Conservation (phyloP, 2,113 vertebrate species). For the Urocitellus parryii region DNA sequence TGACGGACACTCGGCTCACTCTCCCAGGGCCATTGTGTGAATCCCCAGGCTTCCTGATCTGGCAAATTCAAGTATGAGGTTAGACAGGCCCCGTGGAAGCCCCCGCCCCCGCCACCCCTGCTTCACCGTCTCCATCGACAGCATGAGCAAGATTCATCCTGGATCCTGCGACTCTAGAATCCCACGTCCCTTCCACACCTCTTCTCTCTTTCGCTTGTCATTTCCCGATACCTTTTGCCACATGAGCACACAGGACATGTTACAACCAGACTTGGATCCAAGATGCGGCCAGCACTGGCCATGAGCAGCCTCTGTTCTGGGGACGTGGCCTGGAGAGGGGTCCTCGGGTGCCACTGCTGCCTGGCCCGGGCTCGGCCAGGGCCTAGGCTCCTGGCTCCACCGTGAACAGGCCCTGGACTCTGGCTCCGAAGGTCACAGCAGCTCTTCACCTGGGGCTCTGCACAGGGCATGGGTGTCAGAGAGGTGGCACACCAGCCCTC, state of each 20-base stretch:
- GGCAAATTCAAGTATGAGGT: background rate
- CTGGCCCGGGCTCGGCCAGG: background rate
- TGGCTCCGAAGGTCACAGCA: accelerated
- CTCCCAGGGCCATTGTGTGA: background rate
- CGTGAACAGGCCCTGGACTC: accelerated
- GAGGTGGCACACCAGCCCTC: background rate
- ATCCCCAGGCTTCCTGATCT: background rate
- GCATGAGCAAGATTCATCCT: background rate
- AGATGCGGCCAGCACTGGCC: background rate
- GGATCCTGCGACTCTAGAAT: background rate
- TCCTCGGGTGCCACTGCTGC: accelerated
- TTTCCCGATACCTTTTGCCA: background rate
- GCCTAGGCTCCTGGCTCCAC: background rate
- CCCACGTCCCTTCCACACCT: background rate
- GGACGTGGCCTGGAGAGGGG: background rate
- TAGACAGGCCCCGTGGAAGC: background rate
- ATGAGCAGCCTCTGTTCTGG: background rate
- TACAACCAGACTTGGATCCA: accelerated
- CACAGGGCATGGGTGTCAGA: too few species aligned
- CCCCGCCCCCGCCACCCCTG: too few species aligned
- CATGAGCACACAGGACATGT: accelerated
- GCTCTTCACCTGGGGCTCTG: background rate
- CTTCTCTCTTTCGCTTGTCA: background rate
- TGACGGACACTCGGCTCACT: accelerated
- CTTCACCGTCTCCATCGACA: background rate